A percentile compares a stretch with the other conserved stretches of the same genome.
Evolutionary conservation across 2,797 vertebrate genomes (phyloP).

Genomic region (Chromobotia macracanthus): DNA sequence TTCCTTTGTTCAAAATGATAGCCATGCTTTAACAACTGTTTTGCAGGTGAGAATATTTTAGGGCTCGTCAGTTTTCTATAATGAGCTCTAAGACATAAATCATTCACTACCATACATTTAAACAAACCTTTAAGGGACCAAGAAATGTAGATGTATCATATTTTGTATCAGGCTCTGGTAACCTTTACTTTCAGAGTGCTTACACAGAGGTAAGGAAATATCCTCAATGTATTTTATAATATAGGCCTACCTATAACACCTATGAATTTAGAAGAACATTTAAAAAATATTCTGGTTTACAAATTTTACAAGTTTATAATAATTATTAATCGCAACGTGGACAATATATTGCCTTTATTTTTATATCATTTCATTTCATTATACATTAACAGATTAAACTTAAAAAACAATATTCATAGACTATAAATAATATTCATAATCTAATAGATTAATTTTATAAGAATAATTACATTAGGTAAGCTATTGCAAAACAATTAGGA

Average conservation of each 20-base stretch:
- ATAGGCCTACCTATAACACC: not conserved
- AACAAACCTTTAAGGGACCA: slow-evolving; percentile 57
- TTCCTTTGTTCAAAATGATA: slow-evolving; percentile 47
- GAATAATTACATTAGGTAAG: too few relatives aligned
- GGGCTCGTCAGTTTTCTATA: slow-evolving; percentile 65
- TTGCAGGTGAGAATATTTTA: slow-evolving; percentile 69
- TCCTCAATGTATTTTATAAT: not conserved
- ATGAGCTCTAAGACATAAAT: slow-evolving; percentile 67
- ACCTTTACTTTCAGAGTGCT: not conserved
- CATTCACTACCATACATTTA: slow-evolving; percentile 57
- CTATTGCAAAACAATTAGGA: too few relatives aligned
- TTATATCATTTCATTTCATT: not conserved
- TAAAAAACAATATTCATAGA: too few relatives aligned
- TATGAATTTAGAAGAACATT: not conserved
- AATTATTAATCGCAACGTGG: not conserved
- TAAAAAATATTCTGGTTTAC: not conserved
- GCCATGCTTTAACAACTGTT: slow-evolving; percentile 41
- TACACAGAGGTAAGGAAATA: not conserved
- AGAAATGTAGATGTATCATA: slow-evolving; percentile 66
- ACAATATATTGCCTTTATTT: not conserved
- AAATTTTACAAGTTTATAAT: not conserved
- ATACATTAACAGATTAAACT: too few relatives aligned
- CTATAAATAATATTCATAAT: too few relatives aligned
- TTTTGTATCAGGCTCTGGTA: slow-evolving; percentile 45
- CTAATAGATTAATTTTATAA: too few relatives aligned